A percentile compares a stretch with the other conserved stretches of the same genome.
These are phyloP conservation scores for Strigamia maritima DNA, from an alignment of 2,888 invertebrate species.

Conservation along the genomic window DNA sequence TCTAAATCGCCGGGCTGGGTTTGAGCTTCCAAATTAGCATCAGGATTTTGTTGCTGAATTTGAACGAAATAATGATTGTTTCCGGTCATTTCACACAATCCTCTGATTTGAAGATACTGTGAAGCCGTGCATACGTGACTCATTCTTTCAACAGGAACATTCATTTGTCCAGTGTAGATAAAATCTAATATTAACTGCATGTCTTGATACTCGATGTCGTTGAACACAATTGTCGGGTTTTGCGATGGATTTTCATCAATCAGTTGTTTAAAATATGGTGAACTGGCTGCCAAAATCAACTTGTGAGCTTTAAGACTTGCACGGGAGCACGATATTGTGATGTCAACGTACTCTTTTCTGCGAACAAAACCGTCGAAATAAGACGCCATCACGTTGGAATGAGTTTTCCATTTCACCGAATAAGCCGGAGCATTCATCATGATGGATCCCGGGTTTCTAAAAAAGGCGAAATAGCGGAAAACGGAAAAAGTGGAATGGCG, in stretches of 20 bases:
- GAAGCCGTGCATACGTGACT: not conserved
- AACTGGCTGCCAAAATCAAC: not conserved
- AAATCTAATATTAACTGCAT: not conserved
- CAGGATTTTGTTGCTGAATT: not conserved
- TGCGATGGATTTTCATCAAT: not conserved
- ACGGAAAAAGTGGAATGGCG: no score
- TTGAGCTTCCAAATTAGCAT: not conserved
- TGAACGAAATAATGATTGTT: not conserved
- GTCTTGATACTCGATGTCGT: not conserved
- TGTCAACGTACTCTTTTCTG: not conserved
- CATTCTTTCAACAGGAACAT: not conserved
- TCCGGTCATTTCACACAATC: not conserved
- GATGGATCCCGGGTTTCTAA: no score
- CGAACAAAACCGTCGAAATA: not conserved
- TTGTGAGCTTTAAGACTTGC: not conserved
- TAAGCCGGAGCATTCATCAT: not conserved
- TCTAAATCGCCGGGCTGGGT: no score
- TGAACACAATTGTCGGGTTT: not conserved
- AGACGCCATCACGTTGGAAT: not conserved
- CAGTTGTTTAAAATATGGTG: not conserved
- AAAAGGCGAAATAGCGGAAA: no score
- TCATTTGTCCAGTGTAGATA: not conserved
- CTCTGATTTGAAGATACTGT: not conserved
- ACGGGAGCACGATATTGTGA: not conserved
- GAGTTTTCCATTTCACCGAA: not conserved